Percentiles rank a stretch among this genome's conserved stretches.
These are phyloP conservation scores for Steinernema scapterisci DNA, from an alignment of 2,888 invertebrate species.

Conservation along the genomic window DNA sequence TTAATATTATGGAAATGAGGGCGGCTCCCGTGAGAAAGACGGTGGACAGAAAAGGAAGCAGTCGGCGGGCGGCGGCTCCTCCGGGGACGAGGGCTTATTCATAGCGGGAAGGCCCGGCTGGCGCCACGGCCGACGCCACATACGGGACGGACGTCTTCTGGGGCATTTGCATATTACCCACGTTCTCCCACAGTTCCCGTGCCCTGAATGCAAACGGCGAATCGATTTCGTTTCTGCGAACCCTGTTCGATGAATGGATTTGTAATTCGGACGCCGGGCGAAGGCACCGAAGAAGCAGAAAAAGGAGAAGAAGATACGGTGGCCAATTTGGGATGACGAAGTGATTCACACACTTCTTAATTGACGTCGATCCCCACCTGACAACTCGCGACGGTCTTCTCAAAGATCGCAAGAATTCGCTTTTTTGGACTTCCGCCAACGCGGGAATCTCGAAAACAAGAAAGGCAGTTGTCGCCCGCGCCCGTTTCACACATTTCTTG, in stretches of 20 bases:
- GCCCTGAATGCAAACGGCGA: background rate
- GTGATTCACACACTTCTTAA: too few species aligned
- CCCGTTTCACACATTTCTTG: too few species aligned
- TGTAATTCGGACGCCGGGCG: too few species aligned
- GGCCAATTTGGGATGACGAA: too few species aligned
- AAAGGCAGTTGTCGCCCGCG: too few species aligned
- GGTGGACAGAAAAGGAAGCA: conserved; percentile 5
- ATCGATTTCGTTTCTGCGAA: background rate
- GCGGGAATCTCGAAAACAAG: too few species aligned
- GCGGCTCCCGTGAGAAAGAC: conserved; percentile 25
- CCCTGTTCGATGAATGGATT: too few species aligned
- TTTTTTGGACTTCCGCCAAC: too few species aligned
- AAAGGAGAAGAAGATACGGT: too few species aligned
- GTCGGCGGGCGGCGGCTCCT: background rate
- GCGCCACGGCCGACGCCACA: background rate
- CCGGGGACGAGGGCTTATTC: conserved; percentile 12
- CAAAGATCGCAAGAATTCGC: background rate
- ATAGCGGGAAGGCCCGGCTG: conserved; percentile 23
- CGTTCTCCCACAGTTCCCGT: background rate
- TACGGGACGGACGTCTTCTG: conserved; percentile 8
- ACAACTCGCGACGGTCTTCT: too few species aligned
- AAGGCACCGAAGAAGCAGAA: too few species aligned
- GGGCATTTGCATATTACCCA: conserved; percentile 27
- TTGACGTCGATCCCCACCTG: too few species aligned
- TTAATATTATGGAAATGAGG: conserved; percentile 32